phyloP scores from a whole-genome alignment of 2,113 vertebrate genomes.

The Helogale parvula region DNA sequence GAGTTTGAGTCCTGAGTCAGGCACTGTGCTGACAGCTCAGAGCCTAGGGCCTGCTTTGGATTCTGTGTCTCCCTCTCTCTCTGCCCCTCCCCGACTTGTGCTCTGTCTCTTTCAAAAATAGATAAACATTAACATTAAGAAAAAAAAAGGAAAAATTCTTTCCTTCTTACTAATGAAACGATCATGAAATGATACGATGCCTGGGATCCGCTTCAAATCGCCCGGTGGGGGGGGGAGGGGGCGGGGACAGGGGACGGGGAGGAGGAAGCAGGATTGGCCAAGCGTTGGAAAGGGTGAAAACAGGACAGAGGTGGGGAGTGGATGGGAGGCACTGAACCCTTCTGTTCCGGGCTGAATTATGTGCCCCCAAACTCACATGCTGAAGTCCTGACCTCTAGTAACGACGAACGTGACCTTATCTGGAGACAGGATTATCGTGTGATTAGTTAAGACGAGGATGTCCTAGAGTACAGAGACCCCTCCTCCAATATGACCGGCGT shows the following conservation, averaged over 20 bases:
- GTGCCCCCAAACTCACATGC: not conserved
- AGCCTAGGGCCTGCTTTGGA: too few species aligned
- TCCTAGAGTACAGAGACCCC: not conserved
- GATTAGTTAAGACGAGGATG: not conserved
- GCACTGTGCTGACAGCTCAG: too few species aligned
- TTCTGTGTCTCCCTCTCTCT: too few species aligned
- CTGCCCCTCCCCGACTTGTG: too few species aligned
- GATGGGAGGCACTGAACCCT: not conserved
- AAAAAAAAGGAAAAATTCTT: not conserved
- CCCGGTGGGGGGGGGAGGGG: not conserved
- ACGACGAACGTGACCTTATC: not conserved
- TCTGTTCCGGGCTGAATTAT: not conserved
- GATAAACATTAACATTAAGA: too few species aligned
- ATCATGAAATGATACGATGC: not conserved
- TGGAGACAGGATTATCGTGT: not conserved
- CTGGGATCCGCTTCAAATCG: not conserved
- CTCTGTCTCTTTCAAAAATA: too few species aligned
- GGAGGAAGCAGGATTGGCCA: not conserved
- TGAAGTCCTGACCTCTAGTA: not conserved
- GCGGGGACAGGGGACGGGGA: accelerated
- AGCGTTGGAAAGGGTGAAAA: accelerated
- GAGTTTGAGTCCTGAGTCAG: too few species aligned
- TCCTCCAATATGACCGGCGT: not conserved
- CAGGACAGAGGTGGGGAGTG: not conserved
- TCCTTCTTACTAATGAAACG: not conserved